Conservation (phyloP, 2,888 invertebrate genomes). For the Parnassius glacialis region DNA sequence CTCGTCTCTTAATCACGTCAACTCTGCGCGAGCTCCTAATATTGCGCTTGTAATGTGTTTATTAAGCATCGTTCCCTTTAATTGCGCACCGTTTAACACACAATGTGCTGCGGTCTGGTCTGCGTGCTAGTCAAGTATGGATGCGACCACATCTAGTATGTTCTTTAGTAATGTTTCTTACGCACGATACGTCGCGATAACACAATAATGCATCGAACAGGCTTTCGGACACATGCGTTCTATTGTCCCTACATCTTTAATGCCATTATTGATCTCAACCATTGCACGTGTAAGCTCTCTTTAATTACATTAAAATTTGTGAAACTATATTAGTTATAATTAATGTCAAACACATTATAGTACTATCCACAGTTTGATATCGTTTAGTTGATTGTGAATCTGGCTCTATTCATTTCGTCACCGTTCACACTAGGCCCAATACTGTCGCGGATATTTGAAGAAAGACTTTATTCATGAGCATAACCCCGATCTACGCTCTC, state of each 20-base stretch:
- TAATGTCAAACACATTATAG: constrained; percentile 20
- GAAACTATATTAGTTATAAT: constrained; percentile 15
- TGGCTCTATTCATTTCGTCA: constrained; percentile 52
- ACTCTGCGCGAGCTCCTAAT: constrained; percentile 70
- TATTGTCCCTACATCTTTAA: constrained; percentile 21
- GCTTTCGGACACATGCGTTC: constrained; percentile 9
- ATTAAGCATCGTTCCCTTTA: constrained; percentile 74
- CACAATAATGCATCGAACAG: constrained; percentile 25
- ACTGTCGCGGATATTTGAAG: constrained; percentile 54
- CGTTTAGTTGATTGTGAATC: constrained; percentile 47
- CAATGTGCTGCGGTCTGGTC: constrained; percentile 67
- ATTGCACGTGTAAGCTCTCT: constrained; percentile 10
- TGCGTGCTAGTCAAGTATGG: constrained; percentile 58
- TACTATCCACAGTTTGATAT: constrained; percentile 45
- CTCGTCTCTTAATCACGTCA: constrained; percentile 67
- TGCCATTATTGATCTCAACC: constrained; percentile 11
- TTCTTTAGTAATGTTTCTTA: constrained; percentile 43
- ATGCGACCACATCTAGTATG: constrained; percentile 43
- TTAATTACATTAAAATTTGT: constrained; percentile 11
- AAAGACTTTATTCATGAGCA: constrained; percentile 57
- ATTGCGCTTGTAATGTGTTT: constrained; percentile 75
- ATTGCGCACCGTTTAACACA: constrained; percentile 72
- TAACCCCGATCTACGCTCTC: constrained; percentile 31
- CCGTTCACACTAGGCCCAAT: constrained; percentile 57
- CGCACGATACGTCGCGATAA: constrained; percentile 32